Conservation (phyloP, 2,797 vertebrate genomes). For the Sebastes itinus region DNA sequence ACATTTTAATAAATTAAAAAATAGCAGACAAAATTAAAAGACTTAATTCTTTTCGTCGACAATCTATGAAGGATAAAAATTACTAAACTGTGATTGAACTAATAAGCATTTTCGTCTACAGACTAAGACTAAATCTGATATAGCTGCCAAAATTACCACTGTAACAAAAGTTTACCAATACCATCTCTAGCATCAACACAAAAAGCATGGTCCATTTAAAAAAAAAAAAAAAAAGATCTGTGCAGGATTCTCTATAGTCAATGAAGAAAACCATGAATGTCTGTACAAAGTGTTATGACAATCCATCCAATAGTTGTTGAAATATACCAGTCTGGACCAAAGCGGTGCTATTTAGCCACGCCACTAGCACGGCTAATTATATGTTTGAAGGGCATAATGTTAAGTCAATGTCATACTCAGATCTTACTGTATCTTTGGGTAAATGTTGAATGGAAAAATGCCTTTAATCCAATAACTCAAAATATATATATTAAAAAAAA, state of each 20-base stretch:
- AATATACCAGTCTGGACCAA: not conserved
- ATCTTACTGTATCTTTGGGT: not conserved
- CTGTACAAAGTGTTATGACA: not conserved
- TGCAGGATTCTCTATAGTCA: not conserved
- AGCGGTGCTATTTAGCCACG: not conserved
- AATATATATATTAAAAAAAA: not conserved
- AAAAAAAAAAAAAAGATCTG: too few species aligned
- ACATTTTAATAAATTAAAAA: too few species aligned
- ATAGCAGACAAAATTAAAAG: too few species aligned
- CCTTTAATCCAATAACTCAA: not conserved
- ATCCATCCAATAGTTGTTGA: not conserved
- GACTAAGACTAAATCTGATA: rapidly evolving
- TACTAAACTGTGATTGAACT: too few species aligned
- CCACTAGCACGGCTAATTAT: not conserved
- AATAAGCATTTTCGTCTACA: rapidly evolving
- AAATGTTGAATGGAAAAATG: not conserved
- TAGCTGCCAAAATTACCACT: too few species aligned
- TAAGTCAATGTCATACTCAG: not conserved
- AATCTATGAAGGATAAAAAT: too few species aligned
- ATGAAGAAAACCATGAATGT: not conserved
- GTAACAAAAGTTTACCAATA: rapidly evolving
- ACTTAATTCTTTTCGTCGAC: too few species aligned
- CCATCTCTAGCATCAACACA: not conserved
- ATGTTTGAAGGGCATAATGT: not conserved
- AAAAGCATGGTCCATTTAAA: not conserved